phyloP scores from a whole-genome alignment of 2,797 vertebrate species.

The Halcyon smyrnensis region DNA sequence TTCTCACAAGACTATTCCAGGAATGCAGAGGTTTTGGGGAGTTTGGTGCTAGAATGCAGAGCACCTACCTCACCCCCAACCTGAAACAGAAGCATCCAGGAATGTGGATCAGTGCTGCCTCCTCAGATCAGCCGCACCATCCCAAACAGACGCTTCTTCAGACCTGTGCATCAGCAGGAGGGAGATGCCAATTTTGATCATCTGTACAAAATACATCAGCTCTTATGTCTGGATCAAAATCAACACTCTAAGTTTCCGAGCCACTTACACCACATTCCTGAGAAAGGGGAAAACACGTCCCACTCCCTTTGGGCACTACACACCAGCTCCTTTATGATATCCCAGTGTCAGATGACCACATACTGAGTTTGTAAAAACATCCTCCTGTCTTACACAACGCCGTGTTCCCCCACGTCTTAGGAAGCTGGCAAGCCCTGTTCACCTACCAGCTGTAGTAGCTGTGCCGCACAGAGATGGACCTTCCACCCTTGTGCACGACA shows the following conservation, averaged over 20 bases:
- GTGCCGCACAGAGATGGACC: conserved; percentile 96
- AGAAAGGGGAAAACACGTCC: conserved; percentile 50
- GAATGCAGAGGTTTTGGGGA: conserved; percentile 74
- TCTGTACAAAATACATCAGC: conserved; percentile 75
- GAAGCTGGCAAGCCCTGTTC: background rate
- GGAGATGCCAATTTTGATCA: conserved; percentile 76
- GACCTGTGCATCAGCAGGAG: conserved; percentile 73
- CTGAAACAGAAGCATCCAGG: conserved; percentile 75
- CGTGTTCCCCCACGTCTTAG: background rate
- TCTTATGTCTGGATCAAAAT: conserved; percentile 74
- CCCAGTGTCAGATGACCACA: background rate
- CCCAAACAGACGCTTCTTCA: conserved; percentile 75
- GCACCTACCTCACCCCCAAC: conserved; percentile 75
- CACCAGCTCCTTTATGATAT: conserved; percentile 4
- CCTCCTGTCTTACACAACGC: conserved; percentile 6
- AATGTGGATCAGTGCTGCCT: conserved; percentile 75
- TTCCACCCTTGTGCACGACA: conserved; percentile 98
- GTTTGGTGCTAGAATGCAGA: conserved; percentile 76
- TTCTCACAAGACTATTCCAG: conserved; percentile 65
- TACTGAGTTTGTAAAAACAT: background rate
- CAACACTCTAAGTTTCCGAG: conserved; percentile 65
- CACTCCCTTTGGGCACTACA: conserved; percentile 62
- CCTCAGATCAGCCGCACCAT: conserved; percentile 73
- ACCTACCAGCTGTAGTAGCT: conserved; percentile 95
- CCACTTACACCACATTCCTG: conserved; percentile 68